Evolutionary conservation across 2,113 vertebrate species (phyloP).

Genomic region (Corvus moneduloides): DNA sequence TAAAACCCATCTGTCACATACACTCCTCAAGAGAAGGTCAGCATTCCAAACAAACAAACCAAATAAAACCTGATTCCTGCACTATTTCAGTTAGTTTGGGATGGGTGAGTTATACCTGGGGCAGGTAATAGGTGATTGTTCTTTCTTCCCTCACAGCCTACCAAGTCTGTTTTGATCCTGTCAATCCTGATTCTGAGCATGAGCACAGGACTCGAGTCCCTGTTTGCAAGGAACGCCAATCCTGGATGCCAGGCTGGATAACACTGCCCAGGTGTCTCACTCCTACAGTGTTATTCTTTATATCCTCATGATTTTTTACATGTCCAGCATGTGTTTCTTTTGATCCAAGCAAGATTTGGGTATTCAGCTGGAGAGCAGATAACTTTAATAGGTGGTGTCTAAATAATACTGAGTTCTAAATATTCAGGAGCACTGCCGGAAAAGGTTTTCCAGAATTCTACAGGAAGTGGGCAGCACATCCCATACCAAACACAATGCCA

Average conservation of each 20-base stretch:
- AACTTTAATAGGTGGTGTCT: neutral
- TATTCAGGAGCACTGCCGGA: neutral
- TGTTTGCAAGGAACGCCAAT: neutral
- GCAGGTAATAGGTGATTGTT: neutral
- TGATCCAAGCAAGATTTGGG: neutral
- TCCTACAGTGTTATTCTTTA: neutral
- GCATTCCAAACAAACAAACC: neutral
- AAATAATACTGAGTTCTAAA: neutral
- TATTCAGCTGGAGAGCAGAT: conserved; percentile 7
- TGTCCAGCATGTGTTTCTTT: neutral
- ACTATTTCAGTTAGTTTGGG: neutral
- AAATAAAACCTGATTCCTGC: neutral
- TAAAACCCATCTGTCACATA: neutral
- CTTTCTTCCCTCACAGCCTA: neutral
- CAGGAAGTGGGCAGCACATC: neutral
- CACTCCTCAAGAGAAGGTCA: neutral
- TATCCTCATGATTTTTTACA: accelerated
- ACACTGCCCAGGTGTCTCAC: neutral
- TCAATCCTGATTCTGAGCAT: neutral
- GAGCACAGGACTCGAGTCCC: neutral
- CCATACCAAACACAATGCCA: neutral
- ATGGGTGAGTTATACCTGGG: accelerated
- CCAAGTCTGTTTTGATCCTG: neutral
- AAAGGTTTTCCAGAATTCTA: neutral
- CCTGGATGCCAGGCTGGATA: neutral